Evolutionary conservation across 2,797 vertebrate genomes (phyloP), one percentile per base, ranked within the genome.

Genomic region (Acanthurus tractus): DNA sequence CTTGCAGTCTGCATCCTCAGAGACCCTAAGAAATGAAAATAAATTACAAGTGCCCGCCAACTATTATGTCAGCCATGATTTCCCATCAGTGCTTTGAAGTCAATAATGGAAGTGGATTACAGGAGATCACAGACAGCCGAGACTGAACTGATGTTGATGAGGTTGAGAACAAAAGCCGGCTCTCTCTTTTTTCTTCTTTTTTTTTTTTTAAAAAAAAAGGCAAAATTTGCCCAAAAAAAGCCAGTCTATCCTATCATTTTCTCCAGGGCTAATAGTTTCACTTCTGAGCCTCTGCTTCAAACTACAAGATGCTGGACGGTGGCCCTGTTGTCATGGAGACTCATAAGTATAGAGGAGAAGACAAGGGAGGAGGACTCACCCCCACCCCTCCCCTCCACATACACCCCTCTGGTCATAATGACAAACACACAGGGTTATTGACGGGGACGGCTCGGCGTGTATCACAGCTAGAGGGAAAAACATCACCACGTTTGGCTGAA

Each of bases 301-400:
- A 86, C 77, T 76, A 84, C 63, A 75, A 76, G 76, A 84, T 62
- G 56, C 78, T 88, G 86, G 84, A 84, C 63, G n/a, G 58, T 83
- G 83, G 84, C 80, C 86, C 72, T 76, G 91, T 94, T 92, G 92
- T 91, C 92, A 94, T 92, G 91, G 91, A 84, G 87, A 94, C 89
- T 79, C 86, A 74, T 86, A 86, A 92, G 82, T 90, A 90, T 82
- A 88, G 85, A 84, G 83, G 65, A 88, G 70, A 81, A 86, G 74
- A 84, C 74, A 76, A 81, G 76, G 62, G 56, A 80, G 69, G 76
- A 77, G 81, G 74, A 45, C 29, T 8, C 36, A 42, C 34, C 55
- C 53, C 52, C 36, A 18, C 29, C 45, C 23, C 42, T 10, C 42
- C 48, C 49, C 50, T 29, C 36, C 76, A 29, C 25, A 64, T 46